Percentiles rank a stretch among this genome's conserved stretches.
Evolutionary conservation across 2,113 vertebrate species (phyloP).

Genomic region (Rhinichthys klamathensis): DNA sequence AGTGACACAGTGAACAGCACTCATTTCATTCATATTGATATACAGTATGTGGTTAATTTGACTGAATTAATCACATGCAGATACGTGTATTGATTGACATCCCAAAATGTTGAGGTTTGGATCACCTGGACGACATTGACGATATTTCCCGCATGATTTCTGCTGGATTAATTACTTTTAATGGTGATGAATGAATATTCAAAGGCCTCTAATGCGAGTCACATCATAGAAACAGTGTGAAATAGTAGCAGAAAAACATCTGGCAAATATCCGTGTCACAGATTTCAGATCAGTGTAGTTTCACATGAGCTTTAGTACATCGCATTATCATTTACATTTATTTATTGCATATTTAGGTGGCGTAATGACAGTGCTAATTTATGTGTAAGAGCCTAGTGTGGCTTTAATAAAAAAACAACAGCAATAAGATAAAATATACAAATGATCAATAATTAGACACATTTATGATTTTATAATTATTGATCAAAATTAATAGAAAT

Average conservation of each 20-base stretch:
- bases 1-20: not conserved
- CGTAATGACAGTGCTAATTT: not conserved
- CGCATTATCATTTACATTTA: not conserved
- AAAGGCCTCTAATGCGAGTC: not conserved
- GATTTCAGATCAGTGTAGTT: not conserved
- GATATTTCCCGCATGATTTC: no score
- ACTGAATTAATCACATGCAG: not conserved
- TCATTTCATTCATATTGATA: no score
- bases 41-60: not conserved
- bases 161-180: not conserved
- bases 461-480: not conserved
- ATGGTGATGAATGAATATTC: not conserved
- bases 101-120: not conserved
- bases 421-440: not conserved
- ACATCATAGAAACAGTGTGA: not conserved
- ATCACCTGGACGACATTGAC: not conserved
- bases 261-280: not conserved
- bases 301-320: not conserved
- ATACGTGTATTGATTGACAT: no score
- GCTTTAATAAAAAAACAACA: not conserved
- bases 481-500: not conserved
- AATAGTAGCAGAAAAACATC: conserved; percentile 20
- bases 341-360: not conserved
- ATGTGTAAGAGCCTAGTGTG: not conserved
- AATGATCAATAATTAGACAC: not conserved